A percentile compares a stretch with the other conserved stretches of the same genome.
Conservation (phyloP, 2,113 vertebrate species). For the Marmota monax region DNA sequence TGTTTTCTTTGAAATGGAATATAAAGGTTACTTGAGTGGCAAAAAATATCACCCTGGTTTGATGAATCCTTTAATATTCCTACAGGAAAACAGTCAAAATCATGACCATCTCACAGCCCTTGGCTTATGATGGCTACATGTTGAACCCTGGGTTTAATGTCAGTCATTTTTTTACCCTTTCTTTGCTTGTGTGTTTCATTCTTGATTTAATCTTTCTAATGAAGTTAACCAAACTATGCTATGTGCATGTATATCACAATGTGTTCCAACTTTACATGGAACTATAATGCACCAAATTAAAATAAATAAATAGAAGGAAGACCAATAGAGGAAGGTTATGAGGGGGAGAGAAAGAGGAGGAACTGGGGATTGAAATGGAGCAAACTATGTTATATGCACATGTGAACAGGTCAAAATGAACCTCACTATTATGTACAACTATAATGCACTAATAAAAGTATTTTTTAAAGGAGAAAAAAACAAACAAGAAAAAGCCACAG, state of each 20-base stretch:
- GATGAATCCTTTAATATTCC: slow-evolving; percentile 26
- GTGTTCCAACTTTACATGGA: too few species aligned
- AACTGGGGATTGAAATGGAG: too few species aligned
- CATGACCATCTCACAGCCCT: background rate
- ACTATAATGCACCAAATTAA: too few species aligned
- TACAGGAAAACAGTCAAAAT: slow-evolving; percentile 7
- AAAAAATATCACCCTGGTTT: background rate
- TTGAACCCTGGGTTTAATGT: background rate
- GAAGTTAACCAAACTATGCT: too few species aligned
- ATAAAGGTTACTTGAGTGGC: background rate
- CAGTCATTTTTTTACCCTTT: background rate
- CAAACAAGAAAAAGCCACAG: background rate
- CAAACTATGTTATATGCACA: too few species aligned
- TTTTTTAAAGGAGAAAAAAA: slow-evolving; percentile 34
- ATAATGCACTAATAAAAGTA: too few species aligned
- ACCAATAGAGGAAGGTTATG: too few species aligned
- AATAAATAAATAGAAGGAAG: too few species aligned
- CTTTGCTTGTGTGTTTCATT: slow-evolving; percentile 2
- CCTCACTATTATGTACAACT: too few species aligned
- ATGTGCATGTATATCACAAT: too few species aligned
- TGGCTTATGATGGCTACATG: background rate
- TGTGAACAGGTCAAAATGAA: too few species aligned
- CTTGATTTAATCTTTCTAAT: background rate
- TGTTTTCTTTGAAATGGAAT: background rate
- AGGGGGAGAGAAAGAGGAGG: too few species aligned